Evolutionary conservation across 1,140 invertebrate species (phyloP), one percentile per base, ranked within the genome.

Genomic region (Penaeus japonicus): DNA sequence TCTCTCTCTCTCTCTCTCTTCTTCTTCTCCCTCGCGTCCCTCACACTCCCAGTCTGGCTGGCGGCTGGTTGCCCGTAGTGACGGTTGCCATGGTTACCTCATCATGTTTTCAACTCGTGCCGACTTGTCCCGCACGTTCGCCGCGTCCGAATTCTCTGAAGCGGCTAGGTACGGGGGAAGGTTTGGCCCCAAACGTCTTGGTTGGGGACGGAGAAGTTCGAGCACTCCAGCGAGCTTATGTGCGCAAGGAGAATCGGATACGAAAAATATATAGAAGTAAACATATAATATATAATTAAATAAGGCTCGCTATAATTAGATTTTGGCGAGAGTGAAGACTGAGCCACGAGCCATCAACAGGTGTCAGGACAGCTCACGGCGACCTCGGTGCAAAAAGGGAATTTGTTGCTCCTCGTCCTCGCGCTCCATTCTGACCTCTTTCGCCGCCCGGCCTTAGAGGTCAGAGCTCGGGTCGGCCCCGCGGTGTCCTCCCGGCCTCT

Each of bases 101-200:
- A 84, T 84, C 82, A 84, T 84, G 82, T 84, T 84, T 70, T 84
- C 82, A 73, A 84, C 82, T 84, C 62, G 82, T 84, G 82, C 82
- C 32, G 82, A 84, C 82, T 84, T 84, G 82, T 84, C 47, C 62
- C 82, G 32, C 59, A 70, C 59, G 65, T 35, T 84, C 39, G 39
- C 59, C 39, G 39, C 82, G 82, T 73, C 82, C 82, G 82, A 73
- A 84, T 73, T 39, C 62, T 47, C 18, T 12, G 3, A 17, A 32
- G 39, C 30, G 17, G 27, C n/a, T n/a, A 30, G 62, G 27, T 12
- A 4, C 62, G 62, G 62, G 62, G 27, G 62, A 65, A n/a, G n/a
- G 62, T 30, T 24, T 30, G 62, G 5, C 18, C 55, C 55, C 39
- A 55, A 24, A 39, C 55, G 35, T 17, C 24, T 30, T 35, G 59